Evolutionary conservation across 2,113 vertebrate genomes (phyloP), one percentile per base, ranked within the genome.

Genomic region (Percina caprodes): DNA sequence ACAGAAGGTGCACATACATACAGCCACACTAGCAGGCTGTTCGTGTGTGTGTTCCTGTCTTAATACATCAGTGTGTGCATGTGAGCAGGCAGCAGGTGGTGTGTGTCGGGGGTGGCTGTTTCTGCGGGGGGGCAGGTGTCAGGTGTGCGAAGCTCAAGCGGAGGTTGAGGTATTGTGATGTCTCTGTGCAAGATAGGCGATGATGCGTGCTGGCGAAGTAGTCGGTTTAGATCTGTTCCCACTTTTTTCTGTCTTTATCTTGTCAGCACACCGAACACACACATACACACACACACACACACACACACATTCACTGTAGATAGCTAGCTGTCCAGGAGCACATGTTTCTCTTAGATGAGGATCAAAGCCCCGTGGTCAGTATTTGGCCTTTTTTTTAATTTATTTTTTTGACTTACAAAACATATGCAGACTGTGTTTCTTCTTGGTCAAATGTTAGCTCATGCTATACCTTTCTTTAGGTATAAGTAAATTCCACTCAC

Each of bases 21-120:
- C n/a, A 24, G 16, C 19, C 2, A 33, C 49, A 15, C 39, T 23
- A 21, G 19, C 59, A 26, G 14, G 51, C 45, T 79, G 51, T 48
- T 70, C 0, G 4, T 60, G 23, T 74, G 67, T 69, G 46, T 61
- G 59, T 77, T 52, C 35, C 56, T 84, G 86, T 88, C 70, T 9
- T 35, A 9, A 69, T 73, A 21, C 48, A 80, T 87, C 76, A 83
- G 82, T 13, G 24, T 52, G 68, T 7, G 60, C 2, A 21, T 33
- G 68, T 0, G 69, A 80, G 79, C 63, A 71, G 63, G 80, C 79
- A 86, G 84, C 90, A 91, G 89, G 87, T 91, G 91, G 85, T 86
- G 86, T 78, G 67, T 81, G 85, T 87, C 62, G 9, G 8, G 69
- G 77, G 54, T 60, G 75, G 72, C 24, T 70, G 45, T 33, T 75